Percentiles rank a stretch among this genome's conserved stretches.
Conservation (phyloP, 2,797 vertebrate genomes). For the Brotula barbata region DNA sequence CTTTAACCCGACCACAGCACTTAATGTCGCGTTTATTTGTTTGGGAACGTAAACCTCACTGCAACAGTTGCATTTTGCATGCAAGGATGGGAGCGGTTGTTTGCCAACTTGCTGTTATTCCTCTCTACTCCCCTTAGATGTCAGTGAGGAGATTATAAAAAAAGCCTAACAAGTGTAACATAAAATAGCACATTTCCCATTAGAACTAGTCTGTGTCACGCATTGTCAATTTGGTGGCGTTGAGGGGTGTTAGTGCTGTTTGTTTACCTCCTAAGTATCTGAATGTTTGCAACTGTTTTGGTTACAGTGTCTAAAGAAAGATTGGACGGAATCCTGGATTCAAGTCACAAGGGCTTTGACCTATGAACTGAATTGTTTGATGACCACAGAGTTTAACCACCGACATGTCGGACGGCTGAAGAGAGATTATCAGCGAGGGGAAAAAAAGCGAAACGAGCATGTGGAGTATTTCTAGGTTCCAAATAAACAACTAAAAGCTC, state of each 20-base stretch:
- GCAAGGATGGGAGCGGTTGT: too few relatives aligned
- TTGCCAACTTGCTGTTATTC: too few relatives aligned
- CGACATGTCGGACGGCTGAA: slow-evolving; percentile 50
- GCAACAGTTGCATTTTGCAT: too few relatives aligned
- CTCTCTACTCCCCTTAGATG: too few relatives aligned
- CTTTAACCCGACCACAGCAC: too few relatives aligned
- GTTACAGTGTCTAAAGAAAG: slow-evolving; percentile 60
- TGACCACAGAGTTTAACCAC: slow-evolving; percentile 41
- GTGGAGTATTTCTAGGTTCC: slow-evolving; percentile 50
- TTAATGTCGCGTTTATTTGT: too few relatives aligned
- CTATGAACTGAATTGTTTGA: slow-evolving; percentile 46
- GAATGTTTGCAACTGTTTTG: slow-evolving; percentile 69
- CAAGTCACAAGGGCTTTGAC: slow-evolving; percentile 56
- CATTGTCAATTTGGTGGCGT: slow-evolving; percentile 51
- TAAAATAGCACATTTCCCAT: slow-evolving; percentile 17
- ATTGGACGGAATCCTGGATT: slow-evolving; percentile 51
- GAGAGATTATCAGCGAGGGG: slow-evolving; percentile 56
- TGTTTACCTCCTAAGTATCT: slow-evolving; percentile 32
- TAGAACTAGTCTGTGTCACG: slow-evolving; percentile 41
- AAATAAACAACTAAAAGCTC: slow-evolving; percentile 10
- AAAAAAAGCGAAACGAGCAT: slow-evolving; percentile 52
- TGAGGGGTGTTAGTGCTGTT: slow-evolving; percentile 35
- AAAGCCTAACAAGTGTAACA: too few relatives aligned
- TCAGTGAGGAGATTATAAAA: too few relatives aligned
- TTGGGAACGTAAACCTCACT: too few relatives aligned